Base-by-base conservation (phyloP, 1,140 invertebrate genomes). In the Papilio xuthus region DNA sequence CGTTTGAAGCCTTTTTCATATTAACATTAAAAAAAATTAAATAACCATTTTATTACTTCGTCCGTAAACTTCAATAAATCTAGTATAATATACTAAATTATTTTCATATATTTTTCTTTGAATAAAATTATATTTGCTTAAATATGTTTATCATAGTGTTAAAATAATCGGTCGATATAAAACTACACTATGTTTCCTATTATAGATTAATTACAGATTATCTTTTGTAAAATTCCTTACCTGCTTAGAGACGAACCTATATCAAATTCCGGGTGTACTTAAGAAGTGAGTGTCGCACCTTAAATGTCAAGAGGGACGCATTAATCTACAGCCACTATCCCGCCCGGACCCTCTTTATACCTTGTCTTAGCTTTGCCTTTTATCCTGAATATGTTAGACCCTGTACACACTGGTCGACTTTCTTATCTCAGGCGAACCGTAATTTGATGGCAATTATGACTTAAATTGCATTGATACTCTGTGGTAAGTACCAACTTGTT, bases 291-390 rank as follows among this genome's bases (percentile, higher is more conserved):
- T 73, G 42, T 73, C 37, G 41, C 12, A 70, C 69, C 69, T 73
- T 73, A 73, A 47, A 41, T 73, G 71, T 47, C 71, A 73, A 73
- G 71, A 73, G 71, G 71, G 71, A 44, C 71, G 23, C 71, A 47
- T 73, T 73, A 73, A 73, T 73, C 71, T 73, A 20, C 41, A 10
- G 71, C 71, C 71, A 44, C 42, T 73, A 50, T 73, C 71, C 37
- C 41, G 47, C 42, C 70, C 23, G 37, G 41, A 44, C 42, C 71
- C 69, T 42, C 69, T 70, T 70, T 73, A 73, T 41, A 26, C 71
- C 71, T 44, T 73, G 71, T 73, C 71, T 73, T 73, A 73, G 71
- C 23, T 44, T 26, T 73, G 23, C 41, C 37, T 73, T 73, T 73
- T 28, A 73, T 73, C 42, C 41, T 73, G 71, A 47, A 73, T 47